Evolutionary conservation across 2,113 vertebrate species (phyloP).

Genomic region (Boulengeromyrus knoepffleri): DNA sequence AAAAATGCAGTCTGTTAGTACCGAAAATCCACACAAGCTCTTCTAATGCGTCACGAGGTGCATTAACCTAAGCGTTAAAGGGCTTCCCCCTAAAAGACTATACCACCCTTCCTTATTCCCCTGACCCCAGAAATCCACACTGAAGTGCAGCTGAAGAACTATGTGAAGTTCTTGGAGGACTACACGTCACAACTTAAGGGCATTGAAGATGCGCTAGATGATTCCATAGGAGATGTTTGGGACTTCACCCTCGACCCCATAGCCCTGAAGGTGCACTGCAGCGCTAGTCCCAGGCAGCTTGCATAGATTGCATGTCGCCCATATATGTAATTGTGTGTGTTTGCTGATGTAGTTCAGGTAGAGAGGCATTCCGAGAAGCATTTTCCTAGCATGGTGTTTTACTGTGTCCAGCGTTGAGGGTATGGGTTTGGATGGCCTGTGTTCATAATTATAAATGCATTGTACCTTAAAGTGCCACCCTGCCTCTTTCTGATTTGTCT

Average conservation of each 20-base stretch:
- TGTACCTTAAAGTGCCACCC: background rate
- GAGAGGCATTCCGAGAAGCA: background rate
- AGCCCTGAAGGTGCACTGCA: constrained; percentile 71
- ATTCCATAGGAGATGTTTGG: constrained; percentile 93
- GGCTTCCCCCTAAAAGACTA: background rate
- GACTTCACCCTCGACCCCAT: constrained; percentile 96
- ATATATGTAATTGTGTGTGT: background rate
- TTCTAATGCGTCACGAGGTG: background rate
- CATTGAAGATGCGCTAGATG: constrained; percentile 90
- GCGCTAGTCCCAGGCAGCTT: background rate
- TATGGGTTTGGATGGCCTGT: background rate
- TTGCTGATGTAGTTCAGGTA: background rate
- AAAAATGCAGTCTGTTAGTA: background rate
- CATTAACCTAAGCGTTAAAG: background rate
- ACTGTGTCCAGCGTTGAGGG: background rate
- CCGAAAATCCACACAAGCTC: too few species aligned
- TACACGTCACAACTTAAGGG: constrained; percentile 88
- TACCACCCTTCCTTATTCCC: constrained; percentile 15
- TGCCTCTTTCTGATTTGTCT: background rate
- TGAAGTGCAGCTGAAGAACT: constrained; percentile 95
- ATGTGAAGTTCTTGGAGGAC: constrained; percentile 87
- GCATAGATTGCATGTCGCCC: background rate
- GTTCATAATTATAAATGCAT: background rate
- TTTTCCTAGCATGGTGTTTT: background rate
- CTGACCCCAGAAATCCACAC: constrained; percentile 85